Evolutionary conservation across 2,113 vertebrate genomes (phyloP).

Genomic region (Theropithecus gelada): DNA sequence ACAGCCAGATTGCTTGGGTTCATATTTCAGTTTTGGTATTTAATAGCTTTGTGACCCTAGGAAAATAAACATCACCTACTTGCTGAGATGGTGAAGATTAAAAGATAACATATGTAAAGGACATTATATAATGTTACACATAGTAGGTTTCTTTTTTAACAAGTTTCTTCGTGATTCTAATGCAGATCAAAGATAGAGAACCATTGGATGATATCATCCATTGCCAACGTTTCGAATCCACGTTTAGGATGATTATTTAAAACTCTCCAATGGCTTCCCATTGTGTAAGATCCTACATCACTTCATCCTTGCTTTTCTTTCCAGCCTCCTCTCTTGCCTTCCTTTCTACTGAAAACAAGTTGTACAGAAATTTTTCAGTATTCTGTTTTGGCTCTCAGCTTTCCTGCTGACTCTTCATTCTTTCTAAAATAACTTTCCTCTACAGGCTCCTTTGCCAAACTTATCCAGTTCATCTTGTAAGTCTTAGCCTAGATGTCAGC

Average conservation of each 20-base stretch:
- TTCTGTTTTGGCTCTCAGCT: neutral
- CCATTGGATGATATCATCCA: neutral
- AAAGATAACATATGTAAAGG: neutral
- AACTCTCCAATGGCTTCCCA: neutral
- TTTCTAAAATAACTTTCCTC: neutral
- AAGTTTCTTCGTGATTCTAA: slow-evolving; percentile 9
- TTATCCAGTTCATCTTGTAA: neutral
- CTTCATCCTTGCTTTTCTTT: neutral
- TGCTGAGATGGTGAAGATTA: neutral
- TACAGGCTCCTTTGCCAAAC: neutral
- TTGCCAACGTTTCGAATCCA: neutral
- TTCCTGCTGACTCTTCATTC: neutral
- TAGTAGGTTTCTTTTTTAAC: neutral
- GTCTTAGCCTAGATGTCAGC: neutral
- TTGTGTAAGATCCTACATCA: neutral
- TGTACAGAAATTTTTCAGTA: neutral
- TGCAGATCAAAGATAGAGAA: neutral
- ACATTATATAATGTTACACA: neutral
- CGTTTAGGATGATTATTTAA: neutral
- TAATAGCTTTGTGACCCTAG: neutral
- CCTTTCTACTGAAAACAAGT: neutral
- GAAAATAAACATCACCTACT: neutral
- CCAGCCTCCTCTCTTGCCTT: neutral
- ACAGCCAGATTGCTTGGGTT: neutral
- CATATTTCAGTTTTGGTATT: neutral